Evolutionary conservation across 2,888 invertebrate species (phyloP).

Genomic region (Eudemis profundana): DNA sequence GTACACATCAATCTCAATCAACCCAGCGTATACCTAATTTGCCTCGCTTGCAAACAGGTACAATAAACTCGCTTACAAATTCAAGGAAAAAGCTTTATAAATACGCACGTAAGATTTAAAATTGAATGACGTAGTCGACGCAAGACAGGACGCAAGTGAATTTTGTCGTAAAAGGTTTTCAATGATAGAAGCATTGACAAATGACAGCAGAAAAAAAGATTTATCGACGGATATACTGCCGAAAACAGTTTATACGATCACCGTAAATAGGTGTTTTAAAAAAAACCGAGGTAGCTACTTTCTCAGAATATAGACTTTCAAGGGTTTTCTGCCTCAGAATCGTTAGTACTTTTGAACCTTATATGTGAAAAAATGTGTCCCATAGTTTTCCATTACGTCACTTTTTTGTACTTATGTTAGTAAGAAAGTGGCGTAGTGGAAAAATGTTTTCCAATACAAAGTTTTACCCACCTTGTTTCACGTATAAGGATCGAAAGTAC

Average conservation of each 20-base stretch:
- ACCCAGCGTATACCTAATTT: conserved; percentile 11
- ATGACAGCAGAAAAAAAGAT: conserved; percentile 64
- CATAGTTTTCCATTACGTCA: too few species aligned
- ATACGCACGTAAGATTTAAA: conserved; percentile 1
- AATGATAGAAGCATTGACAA: conserved; percentile 74
- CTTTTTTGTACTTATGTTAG: too few species aligned
- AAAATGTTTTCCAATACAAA: too few species aligned
- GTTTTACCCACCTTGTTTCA: too few species aligned
- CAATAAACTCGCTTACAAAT: neutral
- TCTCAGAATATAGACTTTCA: too few species aligned
- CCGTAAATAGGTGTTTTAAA: conserved; percentile 47
- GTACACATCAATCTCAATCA: conserved; percentile 23
- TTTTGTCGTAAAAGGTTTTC: conserved; percentile 62
- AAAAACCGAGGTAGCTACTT: too few species aligned
- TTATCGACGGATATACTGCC: conserved; percentile 63
- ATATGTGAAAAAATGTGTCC: too few species aligned
- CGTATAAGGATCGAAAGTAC: too few species aligned
- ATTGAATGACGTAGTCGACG: conserved; percentile 5
- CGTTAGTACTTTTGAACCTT: too few species aligned
- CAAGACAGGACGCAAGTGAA: conserved; percentile 23
- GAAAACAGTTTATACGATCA: conserved; percentile 59
- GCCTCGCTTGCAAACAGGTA: conserved; percentile 21
- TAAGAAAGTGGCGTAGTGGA: too few species aligned
- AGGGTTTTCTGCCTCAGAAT: too few species aligned
- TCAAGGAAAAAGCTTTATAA: neutral